These are phyloP conservation scores for Watsonalla cultraria DNA, from an alignment of 2,888 invertebrate species.

Conservation along the genomic window DNA sequence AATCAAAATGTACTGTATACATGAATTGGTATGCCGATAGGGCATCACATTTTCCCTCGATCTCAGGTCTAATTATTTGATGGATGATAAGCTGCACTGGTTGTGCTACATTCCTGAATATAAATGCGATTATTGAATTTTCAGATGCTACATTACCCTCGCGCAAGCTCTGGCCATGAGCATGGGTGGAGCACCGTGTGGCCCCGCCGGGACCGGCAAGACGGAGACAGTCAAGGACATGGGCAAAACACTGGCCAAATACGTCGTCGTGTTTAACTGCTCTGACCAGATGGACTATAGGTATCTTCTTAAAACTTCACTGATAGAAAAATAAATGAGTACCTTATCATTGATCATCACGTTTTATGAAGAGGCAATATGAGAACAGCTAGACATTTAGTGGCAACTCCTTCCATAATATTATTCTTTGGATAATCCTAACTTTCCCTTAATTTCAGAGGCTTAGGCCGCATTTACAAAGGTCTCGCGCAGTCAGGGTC, in stretches of 20 bases:
- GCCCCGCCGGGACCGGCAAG: conserved; percentile 98
- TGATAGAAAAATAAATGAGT: too few relatives aligned
- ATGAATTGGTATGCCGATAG: too few relatives aligned
- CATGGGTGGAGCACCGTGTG: conserved; percentile 97
- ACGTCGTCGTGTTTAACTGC: conserved; percentile 97
- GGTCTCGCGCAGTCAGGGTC: conserved; percentile 96
- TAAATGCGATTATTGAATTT: conserved; percentile 4
- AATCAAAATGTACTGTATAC: too few relatives aligned
- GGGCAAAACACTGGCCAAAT: conserved; percentile 98
- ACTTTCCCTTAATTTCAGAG: conserved; percentile 69
- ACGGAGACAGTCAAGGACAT: conserved; percentile 99
- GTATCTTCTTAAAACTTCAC: conserved; percentile 31
- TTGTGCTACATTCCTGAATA: too few relatives aligned
- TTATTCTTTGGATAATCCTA: not conserved
- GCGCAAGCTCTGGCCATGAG: conserved; percentile 97
- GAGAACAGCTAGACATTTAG: too few relatives aligned
- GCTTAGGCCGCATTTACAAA: conserved; percentile 96
- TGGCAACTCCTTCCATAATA: too few relatives aligned
- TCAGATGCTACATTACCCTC: conserved; percentile 96
- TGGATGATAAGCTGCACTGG: too few relatives aligned
- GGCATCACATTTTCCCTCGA: too few relatives aligned
- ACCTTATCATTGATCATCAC: too few relatives aligned
- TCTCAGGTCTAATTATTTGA: too few relatives aligned
- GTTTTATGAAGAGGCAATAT: too few relatives aligned
- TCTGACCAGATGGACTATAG: conserved; percentile 99